A percentile compares a stretch with the other conserved stretches of the same genome.
phyloP scores from a whole-genome alignment of 1,140 invertebrate genomes.

The Ridgeia piscesae region DNA sequence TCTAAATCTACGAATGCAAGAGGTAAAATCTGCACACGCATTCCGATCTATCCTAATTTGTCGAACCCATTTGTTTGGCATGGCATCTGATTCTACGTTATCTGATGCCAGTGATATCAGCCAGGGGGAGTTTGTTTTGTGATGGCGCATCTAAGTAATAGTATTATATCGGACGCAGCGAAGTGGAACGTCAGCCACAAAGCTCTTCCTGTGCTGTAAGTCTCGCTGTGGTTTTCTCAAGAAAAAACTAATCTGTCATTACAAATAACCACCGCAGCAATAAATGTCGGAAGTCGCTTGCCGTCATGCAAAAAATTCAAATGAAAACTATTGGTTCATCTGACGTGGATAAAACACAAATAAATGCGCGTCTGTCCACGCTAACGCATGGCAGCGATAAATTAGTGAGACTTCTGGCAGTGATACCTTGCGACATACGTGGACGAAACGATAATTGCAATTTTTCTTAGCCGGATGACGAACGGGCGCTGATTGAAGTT shows the following conservation, averaged over 20 bases:
- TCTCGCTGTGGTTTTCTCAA: neutral
- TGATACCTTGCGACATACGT: neutral
- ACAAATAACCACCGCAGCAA: neutral
- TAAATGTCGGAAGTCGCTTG: neutral
- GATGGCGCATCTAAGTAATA: neutral
- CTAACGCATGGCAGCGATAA: neutral
- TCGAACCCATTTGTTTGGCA: neutral
- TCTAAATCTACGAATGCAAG: neutral
- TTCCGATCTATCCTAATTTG: neutral
- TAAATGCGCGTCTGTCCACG: neutral
- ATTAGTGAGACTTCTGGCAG: neutral
- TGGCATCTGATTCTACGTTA: neutral
- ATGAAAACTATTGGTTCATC: neutral
- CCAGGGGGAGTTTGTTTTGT: neutral
- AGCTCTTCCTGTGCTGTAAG: neutral
- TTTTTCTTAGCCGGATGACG: neutral
- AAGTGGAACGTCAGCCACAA: neutral
- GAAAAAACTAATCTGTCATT: neutral
- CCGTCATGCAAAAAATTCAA: neutral
- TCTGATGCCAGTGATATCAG: neutral
- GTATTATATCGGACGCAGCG: neutral
- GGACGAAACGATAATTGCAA: conserved; percentile 1
- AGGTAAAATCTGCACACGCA: neutral
- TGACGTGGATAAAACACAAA: neutral
- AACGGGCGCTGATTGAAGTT: neutral